Percentiles rank a stretch among this genome's conserved stretches.
Conservation (phyloP, 2,797 vertebrate genomes). For the Bovichtus variegatus region DNA sequence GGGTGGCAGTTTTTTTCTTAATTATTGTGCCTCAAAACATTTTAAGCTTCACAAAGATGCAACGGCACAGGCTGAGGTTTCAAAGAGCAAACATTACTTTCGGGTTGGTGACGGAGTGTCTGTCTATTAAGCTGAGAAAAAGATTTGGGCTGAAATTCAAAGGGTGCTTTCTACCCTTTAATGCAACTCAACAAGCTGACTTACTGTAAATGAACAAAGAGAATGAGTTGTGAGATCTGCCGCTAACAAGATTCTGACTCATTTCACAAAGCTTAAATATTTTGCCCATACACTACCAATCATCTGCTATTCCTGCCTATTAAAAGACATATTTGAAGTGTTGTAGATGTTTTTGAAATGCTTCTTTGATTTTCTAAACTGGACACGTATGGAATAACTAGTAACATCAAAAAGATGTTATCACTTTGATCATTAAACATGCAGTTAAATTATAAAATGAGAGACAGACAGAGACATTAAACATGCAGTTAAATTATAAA, state of each 20-base stretch:
- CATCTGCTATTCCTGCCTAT: neutral
- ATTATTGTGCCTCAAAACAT: neutral
- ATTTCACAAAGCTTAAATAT: neutral
- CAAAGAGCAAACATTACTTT: neutral
- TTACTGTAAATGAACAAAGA: neutral
- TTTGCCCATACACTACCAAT: neutral
- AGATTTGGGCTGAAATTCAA: neutral
- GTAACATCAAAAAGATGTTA: neutral
- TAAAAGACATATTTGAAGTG: neutral
- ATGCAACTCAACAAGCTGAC: neutral
- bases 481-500: too few species aligned
- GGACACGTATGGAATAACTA: neutral
- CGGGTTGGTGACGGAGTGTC: too few species aligned
- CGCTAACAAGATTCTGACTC: neutral
- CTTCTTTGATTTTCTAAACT: neutral
- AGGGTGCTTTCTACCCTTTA: neutral
- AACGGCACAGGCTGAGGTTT: neutral
- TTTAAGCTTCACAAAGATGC: neutral
- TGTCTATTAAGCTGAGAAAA: neutral
- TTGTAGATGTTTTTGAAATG: neutral
- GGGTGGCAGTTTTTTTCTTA: neutral
- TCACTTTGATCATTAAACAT: slow-evolving; percentile 12
- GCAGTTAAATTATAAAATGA: too few species aligned
- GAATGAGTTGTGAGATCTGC: neutral
- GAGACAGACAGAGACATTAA: too few species aligned